Evolutionary conservation across 2,888 invertebrate species (phyloP).

Genomic region (Hipparchia semele): DNA sequence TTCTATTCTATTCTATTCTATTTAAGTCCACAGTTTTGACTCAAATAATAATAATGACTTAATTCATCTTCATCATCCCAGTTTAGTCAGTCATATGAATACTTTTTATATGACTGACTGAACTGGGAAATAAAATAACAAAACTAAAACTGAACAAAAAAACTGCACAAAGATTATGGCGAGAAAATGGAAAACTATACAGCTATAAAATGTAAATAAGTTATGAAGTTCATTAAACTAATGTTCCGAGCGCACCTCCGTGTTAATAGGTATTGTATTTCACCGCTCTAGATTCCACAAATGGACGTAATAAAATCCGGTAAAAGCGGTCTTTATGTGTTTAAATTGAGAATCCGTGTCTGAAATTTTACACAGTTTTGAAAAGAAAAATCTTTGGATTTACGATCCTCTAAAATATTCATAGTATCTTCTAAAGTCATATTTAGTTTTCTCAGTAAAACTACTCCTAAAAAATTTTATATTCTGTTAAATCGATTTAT

Average conservation of each 20-base stretch:
- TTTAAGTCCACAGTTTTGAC: too few relatives aligned
- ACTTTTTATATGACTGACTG: too few relatives aligned
- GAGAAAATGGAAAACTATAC: conserved; percentile 4
- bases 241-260: conserved; percentile 20
- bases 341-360: conserved; percentile 6
- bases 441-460: background rate
- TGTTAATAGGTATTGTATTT: conserved; percentile 27
- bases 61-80: too few relatives aligned
- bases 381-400: too few relatives aligned
- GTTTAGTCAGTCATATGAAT: too few relatives aligned
- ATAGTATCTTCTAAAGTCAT: too few relatives aligned
- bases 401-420: background rate
- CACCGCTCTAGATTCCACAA: conserved; percentile 22
- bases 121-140: too few relatives aligned
- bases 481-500: background rate
- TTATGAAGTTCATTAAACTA: conserved; percentile 23
- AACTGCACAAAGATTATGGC: background rate
- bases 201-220: conserved; percentile 17
- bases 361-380: conserved; percentile 12
- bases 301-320: conserved; percentile 24
- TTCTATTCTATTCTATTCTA: too few relatives aligned
- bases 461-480: too few relatives aligned
- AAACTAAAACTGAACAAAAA: background rate
- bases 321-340: conserved; percentile 19
- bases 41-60: too few relatives aligned